phyloP scores from a whole-genome alignment of 1,140 invertebrate species.

The Saccostrea echinata region DNA sequence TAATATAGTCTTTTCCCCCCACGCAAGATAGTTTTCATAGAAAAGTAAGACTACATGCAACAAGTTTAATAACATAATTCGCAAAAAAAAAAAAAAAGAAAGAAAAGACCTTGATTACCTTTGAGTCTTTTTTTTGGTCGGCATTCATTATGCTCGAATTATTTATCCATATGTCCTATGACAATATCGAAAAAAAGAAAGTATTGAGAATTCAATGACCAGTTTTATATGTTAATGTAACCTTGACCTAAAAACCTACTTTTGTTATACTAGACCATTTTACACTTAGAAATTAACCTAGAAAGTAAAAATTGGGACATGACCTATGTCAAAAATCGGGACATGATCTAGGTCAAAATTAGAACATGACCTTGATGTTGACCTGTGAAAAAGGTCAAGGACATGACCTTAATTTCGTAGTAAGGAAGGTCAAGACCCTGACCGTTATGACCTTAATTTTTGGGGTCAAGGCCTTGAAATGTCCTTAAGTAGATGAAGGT shows the following conservation, averaged over 20 bases:
- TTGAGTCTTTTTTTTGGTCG: not conserved
- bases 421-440: not conserved
- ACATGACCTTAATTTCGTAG: not conserved
- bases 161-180: conserved; percentile 12
- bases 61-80: not conserved
- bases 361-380: not conserved
- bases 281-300: too few species aligned
- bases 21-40: not conserved
- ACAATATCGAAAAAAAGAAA: not conserved
- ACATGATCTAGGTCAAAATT: not conserved
- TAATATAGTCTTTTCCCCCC: not conserved
- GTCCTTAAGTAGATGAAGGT: not conserved
- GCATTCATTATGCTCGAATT: not conserved
- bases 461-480: not conserved
- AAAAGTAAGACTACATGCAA: not conserved
- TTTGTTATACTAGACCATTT: too few species aligned
- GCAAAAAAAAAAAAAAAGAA: not conserved
- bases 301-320: too few species aligned
- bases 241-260: not conserved
- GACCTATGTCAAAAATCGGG: not conserved
- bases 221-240: not conserved
- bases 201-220: not conserved
- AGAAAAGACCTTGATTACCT: not conserved
- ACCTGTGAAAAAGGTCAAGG: not conserved
- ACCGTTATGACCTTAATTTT: too few species aligned